Evolutionary conservation across 2,888 invertebrate genomes (phyloP).

Genomic region (Sphaeridia pumilis): DNA sequence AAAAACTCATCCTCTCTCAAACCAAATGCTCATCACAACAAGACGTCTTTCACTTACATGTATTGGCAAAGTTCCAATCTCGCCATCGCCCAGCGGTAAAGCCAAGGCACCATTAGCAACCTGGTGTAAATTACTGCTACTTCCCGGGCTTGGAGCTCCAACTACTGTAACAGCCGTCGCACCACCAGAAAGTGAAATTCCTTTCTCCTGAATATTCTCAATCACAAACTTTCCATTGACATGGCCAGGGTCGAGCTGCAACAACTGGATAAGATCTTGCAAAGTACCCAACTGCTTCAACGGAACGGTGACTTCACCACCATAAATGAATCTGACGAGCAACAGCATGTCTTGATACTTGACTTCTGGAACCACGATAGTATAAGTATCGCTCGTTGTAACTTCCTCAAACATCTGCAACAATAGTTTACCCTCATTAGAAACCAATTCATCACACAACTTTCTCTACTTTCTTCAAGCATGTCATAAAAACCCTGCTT

Average conservation of each 20-base stretch:
- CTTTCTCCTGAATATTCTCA: conserved; percentile 34
- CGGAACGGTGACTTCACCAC: conserved; percentile 35
- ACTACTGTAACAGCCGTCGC: conserved; percentile 23
- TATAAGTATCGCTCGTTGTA: conserved; percentile 19
- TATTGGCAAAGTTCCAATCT: conserved; percentile 25
- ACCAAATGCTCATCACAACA: no score
- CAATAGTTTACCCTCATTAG: no score
- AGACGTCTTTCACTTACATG: conserved; percentile 23
- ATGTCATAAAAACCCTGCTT: no score
- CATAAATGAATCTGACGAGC: conserved; percentile 33
- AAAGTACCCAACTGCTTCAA: conserved; percentile 34
- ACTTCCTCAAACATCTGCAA: conserved; percentile 34
- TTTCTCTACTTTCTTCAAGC: no score
- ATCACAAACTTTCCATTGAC: conserved; percentile 35
- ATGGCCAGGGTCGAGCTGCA: conserved; percentile 34
- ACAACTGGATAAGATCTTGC: conserved; percentile 34
- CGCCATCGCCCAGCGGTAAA: conserved; percentile 15
- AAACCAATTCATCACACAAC: no score
- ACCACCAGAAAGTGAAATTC: conserved; percentile 21
- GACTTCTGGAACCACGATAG: conserved; percentile 33
- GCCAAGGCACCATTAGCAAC: conserved; percentile 9
- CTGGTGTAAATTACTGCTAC: conserved; percentile 14
- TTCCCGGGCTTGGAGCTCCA: conserved; percentile 17
- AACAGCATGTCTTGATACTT: conserved; percentile 34
- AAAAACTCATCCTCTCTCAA: no score